A percentile compares a stretch with the other conserved stretches of the same genome.
Conservation (phyloP, 1,140 invertebrate genomes). For the Neotoxoptera formosana region DNA sequence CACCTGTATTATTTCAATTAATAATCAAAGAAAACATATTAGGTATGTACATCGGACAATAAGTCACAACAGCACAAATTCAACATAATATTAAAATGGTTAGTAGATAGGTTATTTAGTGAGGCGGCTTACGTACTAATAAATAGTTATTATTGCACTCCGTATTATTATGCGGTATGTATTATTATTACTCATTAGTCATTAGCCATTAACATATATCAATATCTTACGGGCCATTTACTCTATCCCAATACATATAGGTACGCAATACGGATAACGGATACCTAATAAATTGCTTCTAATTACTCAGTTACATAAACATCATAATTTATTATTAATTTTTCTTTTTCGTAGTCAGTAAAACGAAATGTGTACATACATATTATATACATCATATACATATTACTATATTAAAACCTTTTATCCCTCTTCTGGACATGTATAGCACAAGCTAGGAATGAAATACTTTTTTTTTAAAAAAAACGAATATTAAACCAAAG, state of each 20-base stretch:
- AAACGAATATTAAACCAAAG: background rate
- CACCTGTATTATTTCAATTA: too few species aligned
- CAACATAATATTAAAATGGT: background rate
- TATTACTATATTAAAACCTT: background rate
- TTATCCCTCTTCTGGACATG: background rate
- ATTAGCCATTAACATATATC: background rate
- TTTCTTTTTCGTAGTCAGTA: background rate
- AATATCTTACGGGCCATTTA: slow-evolving; percentile 8
- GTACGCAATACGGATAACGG: background rate
- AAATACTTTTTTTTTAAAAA: background rate
- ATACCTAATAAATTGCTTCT: background rate
- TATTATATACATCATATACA: too few species aligned
- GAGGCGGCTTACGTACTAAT: background rate
- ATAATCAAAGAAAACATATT: background rate
- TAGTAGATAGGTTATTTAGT: background rate
- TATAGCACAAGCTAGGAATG: background rate
- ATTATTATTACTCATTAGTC: background rate
- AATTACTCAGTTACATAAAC: background rate
- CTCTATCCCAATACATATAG: background rate
- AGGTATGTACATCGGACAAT: background rate
- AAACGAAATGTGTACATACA: background rate
- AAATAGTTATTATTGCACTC: background rate
- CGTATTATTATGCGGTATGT: background rate
- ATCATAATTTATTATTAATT: background rate
- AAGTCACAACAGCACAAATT: background rate